A percentile compares a stretch with the other conserved stretches of the same genome.
These are phyloP conservation scores for Sebastes minor DNA, from an alignment of 2,797 vertebrate genomes.

Conservation along the genomic window DNA sequence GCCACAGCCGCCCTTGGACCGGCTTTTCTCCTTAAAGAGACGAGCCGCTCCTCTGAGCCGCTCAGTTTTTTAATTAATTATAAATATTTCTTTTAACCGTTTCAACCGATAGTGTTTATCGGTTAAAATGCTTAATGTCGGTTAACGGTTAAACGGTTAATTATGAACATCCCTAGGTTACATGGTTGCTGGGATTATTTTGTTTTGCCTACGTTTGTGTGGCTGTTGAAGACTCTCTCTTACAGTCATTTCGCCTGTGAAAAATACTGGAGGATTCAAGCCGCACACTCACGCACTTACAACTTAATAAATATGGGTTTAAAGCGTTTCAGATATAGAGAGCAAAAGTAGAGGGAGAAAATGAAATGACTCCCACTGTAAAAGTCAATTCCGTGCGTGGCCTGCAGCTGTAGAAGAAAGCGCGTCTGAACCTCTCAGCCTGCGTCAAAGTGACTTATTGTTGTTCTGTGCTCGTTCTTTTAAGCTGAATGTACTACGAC, in stretches of 20 bases:
- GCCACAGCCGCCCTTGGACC: too few species aligned
- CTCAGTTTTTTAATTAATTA: too few species aligned
- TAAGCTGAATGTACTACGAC: background rate
- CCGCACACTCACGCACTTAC: background rate
- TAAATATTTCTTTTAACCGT: too few species aligned
- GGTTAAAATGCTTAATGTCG: too few species aligned
- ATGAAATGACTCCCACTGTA: constrained; percentile 27
- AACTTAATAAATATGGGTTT: constrained; percentile 3
- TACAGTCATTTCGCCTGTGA: background rate
- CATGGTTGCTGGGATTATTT: background rate
- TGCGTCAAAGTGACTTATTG: background rate
- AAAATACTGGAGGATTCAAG: background rate
- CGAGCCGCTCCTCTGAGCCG: too few species aligned
- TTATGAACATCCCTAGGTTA: too few species aligned
- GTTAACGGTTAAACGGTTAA: too few species aligned
- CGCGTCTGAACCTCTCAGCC: background rate
- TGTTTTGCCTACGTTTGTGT: background rate
- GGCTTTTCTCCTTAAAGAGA: too few species aligned
- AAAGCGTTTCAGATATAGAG: constrained; percentile 9
- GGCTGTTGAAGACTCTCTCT: background rate
- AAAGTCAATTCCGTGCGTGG: constrained; percentile 1
- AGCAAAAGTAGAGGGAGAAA: background rate
- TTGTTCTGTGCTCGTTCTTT: constrained; percentile 2
- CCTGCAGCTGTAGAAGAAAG: constrained; percentile 4
- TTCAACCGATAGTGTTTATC: too few species aligned